A percentile compares a stretch with the other conserved stretches of the same genome.
Evolutionary conservation across 1,140 invertebrate genomes (phyloP).

Genomic region (Belonocnema kinseyi): DNA sequence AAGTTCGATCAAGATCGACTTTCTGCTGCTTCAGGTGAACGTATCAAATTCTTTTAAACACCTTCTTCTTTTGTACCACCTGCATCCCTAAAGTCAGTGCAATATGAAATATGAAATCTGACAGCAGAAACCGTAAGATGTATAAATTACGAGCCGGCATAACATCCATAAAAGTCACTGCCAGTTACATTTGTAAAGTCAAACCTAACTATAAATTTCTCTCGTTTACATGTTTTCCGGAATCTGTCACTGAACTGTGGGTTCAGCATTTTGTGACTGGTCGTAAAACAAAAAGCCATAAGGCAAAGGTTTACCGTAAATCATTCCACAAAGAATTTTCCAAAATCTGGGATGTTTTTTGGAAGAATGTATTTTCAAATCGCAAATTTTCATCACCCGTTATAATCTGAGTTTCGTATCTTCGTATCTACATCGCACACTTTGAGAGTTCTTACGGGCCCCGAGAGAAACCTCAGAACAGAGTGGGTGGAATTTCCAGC

Average conservation of each 20-base stretch:
- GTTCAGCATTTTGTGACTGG: neutral
- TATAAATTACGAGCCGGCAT: neutral
- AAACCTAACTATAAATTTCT: constrained; percentile 8
- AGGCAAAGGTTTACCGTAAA: neutral
- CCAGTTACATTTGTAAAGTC: neutral
- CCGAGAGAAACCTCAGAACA: constrained; percentile 60
- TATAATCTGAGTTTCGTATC: constrained; percentile 48
- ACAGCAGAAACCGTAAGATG: neutral
- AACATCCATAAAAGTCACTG: constrained; percentile 21
- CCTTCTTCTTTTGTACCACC: neutral
- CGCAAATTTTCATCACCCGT: constrained; percentile 49
- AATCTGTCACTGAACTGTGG: neutral
- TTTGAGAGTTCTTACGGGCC: constrained; percentile 57
- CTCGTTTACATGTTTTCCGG: constrained; percentile 10
- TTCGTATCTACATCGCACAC: constrained; percentile 35
- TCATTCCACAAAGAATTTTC: neutral
- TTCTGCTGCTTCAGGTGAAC: too few species aligned
- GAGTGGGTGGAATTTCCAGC: constrained; percentile 66
- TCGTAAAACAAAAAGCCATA: neutral
- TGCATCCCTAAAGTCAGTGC: neutral
- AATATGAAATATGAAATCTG: constrained; percentile 6
- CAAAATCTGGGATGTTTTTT: neutral
- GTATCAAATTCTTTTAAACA: too few species aligned
- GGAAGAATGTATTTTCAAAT: neutral
- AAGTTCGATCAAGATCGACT: too few species aligned